Base-by-base conservation (phyloP, 2,888 invertebrate species). In the Clistopyga incitator region DNA sequence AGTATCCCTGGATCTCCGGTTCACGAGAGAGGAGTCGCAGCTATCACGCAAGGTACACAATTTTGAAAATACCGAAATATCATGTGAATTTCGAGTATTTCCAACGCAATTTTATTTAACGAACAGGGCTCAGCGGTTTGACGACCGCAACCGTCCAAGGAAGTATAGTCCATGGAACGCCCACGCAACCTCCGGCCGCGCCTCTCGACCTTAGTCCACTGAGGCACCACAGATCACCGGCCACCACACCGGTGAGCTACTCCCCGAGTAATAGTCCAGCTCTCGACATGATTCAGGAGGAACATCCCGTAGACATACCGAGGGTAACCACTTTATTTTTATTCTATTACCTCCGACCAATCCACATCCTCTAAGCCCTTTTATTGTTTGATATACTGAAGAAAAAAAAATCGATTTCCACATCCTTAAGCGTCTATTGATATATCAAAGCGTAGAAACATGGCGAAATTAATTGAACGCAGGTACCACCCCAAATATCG, bases 401-500 rank as follows among this genome's bases (percentile, higher is more conserved):
- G n/a, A 29, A 29, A 29, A 29, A 29, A 29, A 29, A 29, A 29
- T 29, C n/a, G n/a, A n/a, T n/a, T n/a, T 29, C 29, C 10, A 10
- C 10, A 10, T 10, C 1, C 10, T 38, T 38, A 38, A 38, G 10
- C 38, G 38, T 38, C 10, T 38, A 38, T 38, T 38, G n/a, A n/a
- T 10, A 38, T 38, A 38, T 38, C 10, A 10, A 50, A 50, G 18
- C 38, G 8, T 45, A 20, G 23, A 4, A 25, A 25, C 25, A 56
- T 56, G 13, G 56, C 34, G 18, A 15, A 59, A 67, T 67, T 42
- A 70, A 54, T 29, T 34, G 56, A n/a, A n/a, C 81, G 18, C 86
- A 93, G 93, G 91, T 93, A 82, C 94, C 94, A 59, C 98, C 98
- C 0, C 98, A 98, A 93, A 98, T 98, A 83, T 98, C 98, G 88